Percentiles rank a stretch among this genome's conserved stretches.
Conservation (phyloP, 2,888 invertebrate species). For the Cryptus armator region DNA sequence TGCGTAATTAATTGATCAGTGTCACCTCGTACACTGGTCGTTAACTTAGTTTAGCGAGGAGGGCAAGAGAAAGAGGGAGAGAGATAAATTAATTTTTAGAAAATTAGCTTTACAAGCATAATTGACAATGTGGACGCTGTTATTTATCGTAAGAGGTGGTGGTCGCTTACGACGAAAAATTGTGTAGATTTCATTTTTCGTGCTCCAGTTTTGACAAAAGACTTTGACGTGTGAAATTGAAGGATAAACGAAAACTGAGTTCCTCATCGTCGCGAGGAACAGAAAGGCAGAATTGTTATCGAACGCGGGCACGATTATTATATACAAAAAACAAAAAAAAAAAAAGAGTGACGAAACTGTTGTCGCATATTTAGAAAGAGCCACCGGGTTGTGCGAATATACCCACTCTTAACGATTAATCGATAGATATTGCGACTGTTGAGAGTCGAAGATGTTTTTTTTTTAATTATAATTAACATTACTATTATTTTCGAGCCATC, state of each 20-base stretch:
- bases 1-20: slow-evolving; percentile 24
- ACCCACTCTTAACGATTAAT: slow-evolving; percentile 31
- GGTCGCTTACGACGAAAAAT: slow-evolving; percentile 59
- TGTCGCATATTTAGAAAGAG: slow-evolving; percentile 20
- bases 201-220: neutral
- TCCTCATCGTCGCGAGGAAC: slow-evolving; percentile 23
- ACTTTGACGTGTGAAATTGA: neutral
- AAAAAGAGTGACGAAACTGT: slow-evolving; percentile 9
- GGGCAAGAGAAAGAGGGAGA: slow-evolving; percentile 31
- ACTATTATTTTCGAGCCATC: slow-evolving; percentile 58
- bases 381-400: slow-evolving; percentile 57
- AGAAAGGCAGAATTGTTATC: slow-evolving; percentile 11
- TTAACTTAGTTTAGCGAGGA: slow-evolving; percentile 36
- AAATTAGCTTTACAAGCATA: slow-evolving; percentile 40
- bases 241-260: neutral
- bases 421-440: slow-evolving; percentile 5
- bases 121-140: slow-evolving; percentile 25
- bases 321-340: neutral
- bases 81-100: slow-evolving; percentile 44
- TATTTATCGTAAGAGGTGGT: slow-evolving; percentile 61
- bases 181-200: slow-evolving; percentile 15
- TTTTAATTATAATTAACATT: neutral
- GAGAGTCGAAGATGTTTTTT: slow-evolving; percentile 10
- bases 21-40: slow-evolving; percentile 21
- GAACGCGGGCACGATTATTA: neutral